Percentiles rank a stretch among this genome's conserved stretches.
phyloP scores from a whole-genome alignment of 2,113 vertebrate species.

The Brienomyrus longianalis region DNA sequence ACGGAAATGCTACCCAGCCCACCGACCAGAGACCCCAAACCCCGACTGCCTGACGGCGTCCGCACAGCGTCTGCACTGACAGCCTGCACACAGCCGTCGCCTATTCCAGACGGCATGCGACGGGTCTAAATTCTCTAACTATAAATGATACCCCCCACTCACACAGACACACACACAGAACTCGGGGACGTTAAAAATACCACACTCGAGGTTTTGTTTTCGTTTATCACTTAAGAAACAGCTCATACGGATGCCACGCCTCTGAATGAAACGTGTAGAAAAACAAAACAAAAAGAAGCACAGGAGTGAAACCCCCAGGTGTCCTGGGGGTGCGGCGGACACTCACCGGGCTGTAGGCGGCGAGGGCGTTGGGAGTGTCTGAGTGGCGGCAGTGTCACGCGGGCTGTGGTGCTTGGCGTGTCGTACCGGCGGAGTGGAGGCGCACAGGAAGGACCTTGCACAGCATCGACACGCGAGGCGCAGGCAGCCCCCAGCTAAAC shows the following conservation, averaged over 20 bases:
- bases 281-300: background rate
- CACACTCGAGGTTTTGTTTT: background rate
- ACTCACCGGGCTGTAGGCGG: background rate
- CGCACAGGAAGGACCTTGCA: conserved; percentile 3
- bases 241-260: background rate
- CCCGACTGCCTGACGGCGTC: background rate
- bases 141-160: background rate
- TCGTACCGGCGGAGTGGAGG: background rate
- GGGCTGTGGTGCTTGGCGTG: background rate
- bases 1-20: background rate
- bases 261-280: background rate
- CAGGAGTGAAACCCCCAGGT: background rate
- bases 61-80: background rate
- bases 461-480: background rate
- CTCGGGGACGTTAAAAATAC: background rate
- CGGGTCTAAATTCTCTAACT: background rate
- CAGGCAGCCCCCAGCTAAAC: background rate
- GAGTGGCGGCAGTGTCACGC: background rate
- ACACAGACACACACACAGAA: too few relatives aligned
- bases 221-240: background rate
- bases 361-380: background rate
- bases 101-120: background rate
- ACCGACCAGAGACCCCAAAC: background rate
- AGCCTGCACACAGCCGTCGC: background rate
- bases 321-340: background rate